phyloP scores from a whole-genome alignment of 2,797 vertebrate genomes.

The Gymnothorax javanicus region DNA sequence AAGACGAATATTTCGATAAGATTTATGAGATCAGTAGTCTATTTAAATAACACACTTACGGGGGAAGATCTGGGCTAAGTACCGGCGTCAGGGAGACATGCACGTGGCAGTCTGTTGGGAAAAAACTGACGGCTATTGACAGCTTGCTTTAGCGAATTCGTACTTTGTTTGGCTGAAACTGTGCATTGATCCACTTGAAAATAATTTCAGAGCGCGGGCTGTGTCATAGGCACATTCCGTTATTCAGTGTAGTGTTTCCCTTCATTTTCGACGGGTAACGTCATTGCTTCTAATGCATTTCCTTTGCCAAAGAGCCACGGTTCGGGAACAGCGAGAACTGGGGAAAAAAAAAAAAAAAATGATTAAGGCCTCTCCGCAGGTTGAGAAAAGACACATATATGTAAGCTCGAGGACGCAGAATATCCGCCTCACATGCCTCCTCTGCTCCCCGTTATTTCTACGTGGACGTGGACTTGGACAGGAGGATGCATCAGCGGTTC shows the following conservation, averaged over 20 bases:
- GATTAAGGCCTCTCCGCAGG: neutral
- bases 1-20: slow-evolving; percentile 1
- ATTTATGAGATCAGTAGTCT: neutral
- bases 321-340: neutral
- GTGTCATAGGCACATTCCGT: neutral
- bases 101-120: too few relatives aligned
- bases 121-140: neutral
- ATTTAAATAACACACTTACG: neutral
- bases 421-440: neutral
- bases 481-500: neutral
- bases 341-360: neutral
- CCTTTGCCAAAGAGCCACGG: neutral
- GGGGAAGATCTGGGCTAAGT: neutral
- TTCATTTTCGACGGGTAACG: neutral
- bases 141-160: neutral
- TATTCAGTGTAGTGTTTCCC: neutral
- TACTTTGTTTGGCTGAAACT: neutral
- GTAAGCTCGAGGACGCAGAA: neutral
- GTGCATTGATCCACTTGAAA: neutral
- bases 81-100: neutral
- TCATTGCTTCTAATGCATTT: neutral
- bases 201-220: neutral
- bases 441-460: neutral
- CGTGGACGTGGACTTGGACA: neutral
- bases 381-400: neutral